Conservation (phyloP, 2,113 vertebrate genomes). For the Nettapus auritus region DNA sequence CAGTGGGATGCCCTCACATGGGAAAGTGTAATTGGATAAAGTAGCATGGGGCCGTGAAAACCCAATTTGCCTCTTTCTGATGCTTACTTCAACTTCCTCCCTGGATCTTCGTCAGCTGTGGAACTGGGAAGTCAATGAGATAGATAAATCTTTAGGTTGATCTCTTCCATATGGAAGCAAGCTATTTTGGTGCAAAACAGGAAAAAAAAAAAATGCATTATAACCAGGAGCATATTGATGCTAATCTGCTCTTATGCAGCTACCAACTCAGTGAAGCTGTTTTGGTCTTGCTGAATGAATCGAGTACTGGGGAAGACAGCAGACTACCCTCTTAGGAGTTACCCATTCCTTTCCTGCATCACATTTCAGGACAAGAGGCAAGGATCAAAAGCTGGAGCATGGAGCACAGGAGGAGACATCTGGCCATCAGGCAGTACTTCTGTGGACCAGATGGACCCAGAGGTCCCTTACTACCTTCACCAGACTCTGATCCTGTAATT, state of each 20-base stretch:
- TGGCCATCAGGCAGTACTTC: background rate
- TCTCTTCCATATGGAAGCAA: slow-evolving; percentile 24
- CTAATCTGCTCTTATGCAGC: background rate
- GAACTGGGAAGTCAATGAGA: slow-evolving; percentile 9
- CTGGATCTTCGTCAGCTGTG: slow-evolving; percentile 5
- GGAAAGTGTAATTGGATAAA: slow-evolving; percentile 56
- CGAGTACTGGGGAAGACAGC: background rate
- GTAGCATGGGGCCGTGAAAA: slow-evolving; percentile 60
- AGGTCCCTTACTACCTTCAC: background rate
- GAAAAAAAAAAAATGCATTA: background rate
- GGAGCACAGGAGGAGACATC: background rate
- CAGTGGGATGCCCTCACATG: slow-evolving; percentile 54
- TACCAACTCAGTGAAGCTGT: background rate
- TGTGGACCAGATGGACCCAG: background rate
- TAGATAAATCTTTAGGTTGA: slow-evolving; percentile 28
- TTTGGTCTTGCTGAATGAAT: background rate
- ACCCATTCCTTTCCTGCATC: background rate
- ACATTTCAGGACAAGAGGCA: background rate
- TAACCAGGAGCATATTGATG: background rate
- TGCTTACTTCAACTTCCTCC: slow-evolving; percentile 15
- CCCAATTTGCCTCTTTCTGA: slow-evolving; percentile 33
- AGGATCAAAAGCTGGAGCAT: background rate
- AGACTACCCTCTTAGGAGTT: background rate
- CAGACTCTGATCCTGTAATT: background rate
- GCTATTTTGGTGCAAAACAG: slow-evolving; percentile 10